Percentiles rank a stretch among this genome's conserved stretches.
phyloP scores from a whole-genome alignment of 1,140 invertebrate genomes.

The Megalopta genalis region DNA sequence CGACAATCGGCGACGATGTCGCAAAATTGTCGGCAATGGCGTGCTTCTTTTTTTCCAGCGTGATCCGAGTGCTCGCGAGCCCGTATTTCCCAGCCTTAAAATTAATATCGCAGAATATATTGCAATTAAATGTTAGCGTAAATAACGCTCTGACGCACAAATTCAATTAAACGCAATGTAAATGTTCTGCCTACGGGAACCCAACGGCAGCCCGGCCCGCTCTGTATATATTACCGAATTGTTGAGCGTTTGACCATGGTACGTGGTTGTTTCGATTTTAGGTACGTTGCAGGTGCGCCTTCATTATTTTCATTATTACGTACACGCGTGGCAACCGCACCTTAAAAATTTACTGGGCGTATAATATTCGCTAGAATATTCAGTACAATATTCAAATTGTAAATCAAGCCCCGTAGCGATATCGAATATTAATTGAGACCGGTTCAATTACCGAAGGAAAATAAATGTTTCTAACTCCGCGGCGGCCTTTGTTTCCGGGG shows the following conservation, averaged over 20 bases:
- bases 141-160: slow-evolving; percentile 50
- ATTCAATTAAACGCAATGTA: slow-evolving; percentile 67
- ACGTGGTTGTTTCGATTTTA: slow-evolving; percentile 50
- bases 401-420: slow-evolving; percentile 55
- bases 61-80: background rate
- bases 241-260: slow-evolving; percentile 55
- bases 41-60: background rate
- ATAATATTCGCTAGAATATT: slow-evolving; percentile 63
- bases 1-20: slow-evolving; percentile 16
- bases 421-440: slow-evolving; percentile 57
- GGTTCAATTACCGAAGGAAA: slow-evolving; percentile 34
- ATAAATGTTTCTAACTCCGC: slow-evolving; percentile 37
- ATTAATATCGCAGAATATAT: slow-evolving; percentile 48
- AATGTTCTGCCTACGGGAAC: slow-evolving; percentile 54
- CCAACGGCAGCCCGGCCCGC: background rate
- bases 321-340: slow-evolving; percentile 54
- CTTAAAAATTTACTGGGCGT: slow-evolving; percentile 62
- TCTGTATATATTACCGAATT: slow-evolving; percentile 59
- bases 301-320: slow-evolving; percentile 64
- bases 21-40: no score
- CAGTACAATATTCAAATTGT: slow-evolving; percentile 65
- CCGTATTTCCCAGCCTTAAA: slow-evolving; percentile 14
- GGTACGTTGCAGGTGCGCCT: slow-evolving; percentile 53
- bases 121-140: slow-evolving; percentile 50
- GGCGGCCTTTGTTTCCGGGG: slow-evolving; percentile 3